Base-by-base conservation (phyloP, 2,113 vertebrate species). In the Hiodon alosoides region DNA sequence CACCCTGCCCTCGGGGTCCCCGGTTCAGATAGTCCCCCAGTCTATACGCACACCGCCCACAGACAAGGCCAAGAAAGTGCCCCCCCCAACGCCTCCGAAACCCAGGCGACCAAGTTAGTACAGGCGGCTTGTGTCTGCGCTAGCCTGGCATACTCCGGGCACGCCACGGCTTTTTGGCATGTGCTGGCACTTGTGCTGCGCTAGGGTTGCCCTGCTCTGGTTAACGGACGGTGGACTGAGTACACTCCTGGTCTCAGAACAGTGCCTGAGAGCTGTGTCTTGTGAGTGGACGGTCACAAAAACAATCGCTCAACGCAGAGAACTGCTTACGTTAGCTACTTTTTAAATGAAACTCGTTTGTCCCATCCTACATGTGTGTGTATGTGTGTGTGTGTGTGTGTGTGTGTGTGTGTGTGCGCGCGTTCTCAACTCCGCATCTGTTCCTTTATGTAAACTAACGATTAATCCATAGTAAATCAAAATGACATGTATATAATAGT, bases 41-140 rank as follows among this genome's bases (percentile, higher is more conserved):
- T 83, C 90, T 75, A 82, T 89, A 78, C 48, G 67, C 86, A 89
- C 88, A 83, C 89, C 92, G 5, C 90, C 89, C 79, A 70, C 89
- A 79, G 91, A 91, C 84, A 91, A 89, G 89, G 86, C 85, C 76
- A 85, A 87, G 91, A 93, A 88, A 91, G 85, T 84, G 76, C 88
- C 84, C 46, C 93, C 92, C 87, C 90, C 91, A 80, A 91, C 91
- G 2, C 91, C 91, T 60, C 93, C 92, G 81, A 93, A 93, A 91
- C 90, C 91, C 81, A 88, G 89, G 48, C 90, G 89, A 90, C 90
- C 91, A 91, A 86, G 82, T 94, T 92, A 93, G 93, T 93, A 92
- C n/a, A 87, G 89, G 83, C 79, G 84, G 83, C 85, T 78, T 80
- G 81, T 85, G 77, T 81, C 83, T 86, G 85, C 71, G 70, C 80